Evolutionary conservation across 2,113 vertebrate genomes (phyloP).

Genomic region (Leptobrachium leishanense): DNA sequence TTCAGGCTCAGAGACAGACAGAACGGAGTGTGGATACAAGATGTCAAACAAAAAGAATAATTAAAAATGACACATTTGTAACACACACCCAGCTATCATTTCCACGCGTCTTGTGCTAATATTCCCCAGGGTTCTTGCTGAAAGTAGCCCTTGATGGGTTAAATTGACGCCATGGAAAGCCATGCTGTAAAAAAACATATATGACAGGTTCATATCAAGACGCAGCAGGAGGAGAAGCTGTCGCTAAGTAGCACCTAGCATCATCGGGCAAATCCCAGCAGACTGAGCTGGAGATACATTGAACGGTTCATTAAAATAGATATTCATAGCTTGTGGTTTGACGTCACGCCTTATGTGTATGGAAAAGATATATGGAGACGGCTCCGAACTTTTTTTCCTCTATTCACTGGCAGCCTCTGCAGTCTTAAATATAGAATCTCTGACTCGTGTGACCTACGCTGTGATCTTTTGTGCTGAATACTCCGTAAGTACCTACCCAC

Average conservation of each 20-base stretch:
- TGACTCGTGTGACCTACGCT: slow-evolving; percentile 12
- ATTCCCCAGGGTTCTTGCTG: no score
- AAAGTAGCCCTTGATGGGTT: no score
- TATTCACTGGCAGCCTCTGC: slow-evolving; percentile 11
- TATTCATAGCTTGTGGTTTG: slow-evolving; percentile 18
- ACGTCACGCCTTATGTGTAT: slow-evolving; percentile 35
- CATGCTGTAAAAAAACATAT: slow-evolving; percentile 4
- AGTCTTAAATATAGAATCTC: slow-evolving; percentile 24
- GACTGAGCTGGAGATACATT: slow-evolving; percentile 6
- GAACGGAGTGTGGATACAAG: no score
- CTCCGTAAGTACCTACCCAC: slow-evolving; percentile 38
- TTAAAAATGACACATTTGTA: no score
- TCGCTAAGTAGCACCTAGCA: no score
- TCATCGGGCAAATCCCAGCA: slow-evolving; percentile 30
- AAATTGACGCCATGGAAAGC: no score
- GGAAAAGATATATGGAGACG: slow-evolving; percentile 28
- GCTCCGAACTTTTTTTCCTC: not conserved
- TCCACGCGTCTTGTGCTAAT: no score
- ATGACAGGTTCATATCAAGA: slow-evolving; percentile 33
- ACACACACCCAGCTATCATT: no score
- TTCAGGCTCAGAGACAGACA: no score
- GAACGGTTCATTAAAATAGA: not conserved
- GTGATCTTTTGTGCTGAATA: slow-evolving; percentile 24
- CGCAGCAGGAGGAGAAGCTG: slow-evolving; percentile 2
- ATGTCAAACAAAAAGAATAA: no score